Percentiles rank a stretch among this genome's conserved stretches.
These are phyloP conservation scores for Menura novaehollandiae DNA, from an alignment of 2,113 vertebrate genomes.

Conservation along the genomic window DNA sequence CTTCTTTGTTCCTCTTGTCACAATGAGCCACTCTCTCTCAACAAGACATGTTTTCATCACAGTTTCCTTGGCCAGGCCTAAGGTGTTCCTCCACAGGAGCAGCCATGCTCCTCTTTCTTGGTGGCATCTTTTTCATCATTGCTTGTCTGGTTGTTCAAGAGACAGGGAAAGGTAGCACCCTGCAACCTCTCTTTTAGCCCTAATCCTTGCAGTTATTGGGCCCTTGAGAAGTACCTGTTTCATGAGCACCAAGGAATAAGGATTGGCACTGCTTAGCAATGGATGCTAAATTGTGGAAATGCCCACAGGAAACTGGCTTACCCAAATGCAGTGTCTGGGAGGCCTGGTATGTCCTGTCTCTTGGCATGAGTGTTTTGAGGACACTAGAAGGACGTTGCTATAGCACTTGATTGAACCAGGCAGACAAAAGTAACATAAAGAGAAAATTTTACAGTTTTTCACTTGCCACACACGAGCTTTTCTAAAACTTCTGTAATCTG, in stretches of 20 bases:
- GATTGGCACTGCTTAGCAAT: background rate
- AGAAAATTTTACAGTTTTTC: background rate
- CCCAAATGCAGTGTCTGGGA: background rate
- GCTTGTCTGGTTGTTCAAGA: background rate
- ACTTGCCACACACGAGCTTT: background rate
- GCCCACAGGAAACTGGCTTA: background rate
- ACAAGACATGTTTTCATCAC: background rate
- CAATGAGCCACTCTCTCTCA: accelerated
- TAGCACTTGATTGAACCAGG: background rate
- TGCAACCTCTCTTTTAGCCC: background rate
- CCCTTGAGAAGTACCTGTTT: background rate
- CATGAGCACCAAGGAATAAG: background rate
- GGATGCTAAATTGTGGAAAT: background rate
- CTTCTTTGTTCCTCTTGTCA: background rate
- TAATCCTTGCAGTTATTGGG: background rate
- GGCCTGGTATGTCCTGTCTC: background rate
- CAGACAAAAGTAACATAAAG: background rate
- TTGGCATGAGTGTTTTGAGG: background rate
- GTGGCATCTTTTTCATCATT: background rate
- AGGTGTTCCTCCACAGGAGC: background rate
- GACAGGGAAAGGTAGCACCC: background rate
- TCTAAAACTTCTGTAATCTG: background rate
- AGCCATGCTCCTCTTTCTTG: background rate
- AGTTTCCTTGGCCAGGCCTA: background rate
- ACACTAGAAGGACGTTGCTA: background rate